phyloP scores from a whole-genome alignment of 1,140 invertebrate species.

The Pseudomyrmex gracilis region DNA sequence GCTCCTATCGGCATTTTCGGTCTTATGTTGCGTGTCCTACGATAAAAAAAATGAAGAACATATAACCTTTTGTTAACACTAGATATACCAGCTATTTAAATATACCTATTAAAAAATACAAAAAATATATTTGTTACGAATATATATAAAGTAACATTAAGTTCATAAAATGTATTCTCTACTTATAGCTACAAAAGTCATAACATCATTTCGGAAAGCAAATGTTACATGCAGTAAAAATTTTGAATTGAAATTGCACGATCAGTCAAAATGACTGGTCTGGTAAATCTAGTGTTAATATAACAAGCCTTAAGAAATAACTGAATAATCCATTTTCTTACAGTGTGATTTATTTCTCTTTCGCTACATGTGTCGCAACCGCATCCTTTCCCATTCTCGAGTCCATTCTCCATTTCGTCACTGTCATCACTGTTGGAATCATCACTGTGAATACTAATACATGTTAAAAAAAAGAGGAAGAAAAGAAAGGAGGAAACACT shows the following conservation, averaged over 20 bases:
- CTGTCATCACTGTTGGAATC: neutral
- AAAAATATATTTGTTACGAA: no score
- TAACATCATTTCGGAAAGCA: no score
- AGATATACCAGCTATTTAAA: no score
- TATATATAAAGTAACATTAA: no score
- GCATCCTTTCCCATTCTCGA: slow-evolving; percentile 59
- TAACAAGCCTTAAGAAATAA: no score
- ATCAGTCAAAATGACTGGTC: no score
- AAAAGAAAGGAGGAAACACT: neutral
- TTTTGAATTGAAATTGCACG: no score
- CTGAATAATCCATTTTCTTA: slow-evolving; percentile 43
- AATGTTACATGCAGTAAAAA: no score
- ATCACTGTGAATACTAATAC: slow-evolving; percentile 24
- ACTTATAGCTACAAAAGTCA: no score
- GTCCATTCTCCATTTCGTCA: neutral
- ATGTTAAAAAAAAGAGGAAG: neutral
- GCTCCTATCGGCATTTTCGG: slow-evolving; percentile 40
- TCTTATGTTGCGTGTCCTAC: slow-evolving; percentile 46
- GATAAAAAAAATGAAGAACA: slow-evolving; percentile 15
- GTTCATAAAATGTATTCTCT: no score
- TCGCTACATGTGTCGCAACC: slow-evolving; percentile 58
- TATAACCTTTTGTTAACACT: neutral
- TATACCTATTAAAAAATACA: no score
- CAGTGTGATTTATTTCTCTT: slow-evolving; percentile 15
- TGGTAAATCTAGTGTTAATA: no score